Conservation (phyloP, 2,113 vertebrate species). For the Muntiacus muntjak region DNA sequence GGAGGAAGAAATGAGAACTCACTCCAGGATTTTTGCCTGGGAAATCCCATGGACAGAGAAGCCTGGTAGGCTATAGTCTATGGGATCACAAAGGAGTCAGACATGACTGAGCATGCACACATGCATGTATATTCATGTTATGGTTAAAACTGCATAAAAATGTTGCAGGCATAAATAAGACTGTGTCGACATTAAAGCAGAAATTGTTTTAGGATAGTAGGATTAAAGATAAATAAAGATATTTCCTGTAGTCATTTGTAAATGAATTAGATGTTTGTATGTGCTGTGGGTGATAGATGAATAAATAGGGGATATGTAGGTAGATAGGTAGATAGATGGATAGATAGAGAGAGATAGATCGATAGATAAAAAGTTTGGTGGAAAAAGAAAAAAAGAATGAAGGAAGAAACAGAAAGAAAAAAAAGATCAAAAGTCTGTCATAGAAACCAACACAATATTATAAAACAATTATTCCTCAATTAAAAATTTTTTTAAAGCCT, state of each 20-base stretch:
- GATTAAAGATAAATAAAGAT: background rate
- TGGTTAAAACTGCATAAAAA: background rate
- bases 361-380: background rate
- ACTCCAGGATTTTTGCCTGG: background rate
- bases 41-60: background rate
- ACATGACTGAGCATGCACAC: background rate
- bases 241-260: background rate
- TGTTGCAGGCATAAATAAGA: fast-evolving
- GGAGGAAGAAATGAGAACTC: background rate
- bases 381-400: background rate
- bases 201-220: background rate
- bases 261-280: background rate
- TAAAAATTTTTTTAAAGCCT: background rate
- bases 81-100: background rate
- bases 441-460: background rate
- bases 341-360: background rate
- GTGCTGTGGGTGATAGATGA: background rate
- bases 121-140: background rate
- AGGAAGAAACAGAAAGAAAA: too few species aligned
- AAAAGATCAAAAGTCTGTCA: background rate
- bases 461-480: background rate
- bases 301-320: too few species aligned
- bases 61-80: background rate
- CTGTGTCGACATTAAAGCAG: background rate
- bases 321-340: background rate